Conservation (phyloP, 2,888 invertebrate genomes). For the Tipula confusa region DNA sequence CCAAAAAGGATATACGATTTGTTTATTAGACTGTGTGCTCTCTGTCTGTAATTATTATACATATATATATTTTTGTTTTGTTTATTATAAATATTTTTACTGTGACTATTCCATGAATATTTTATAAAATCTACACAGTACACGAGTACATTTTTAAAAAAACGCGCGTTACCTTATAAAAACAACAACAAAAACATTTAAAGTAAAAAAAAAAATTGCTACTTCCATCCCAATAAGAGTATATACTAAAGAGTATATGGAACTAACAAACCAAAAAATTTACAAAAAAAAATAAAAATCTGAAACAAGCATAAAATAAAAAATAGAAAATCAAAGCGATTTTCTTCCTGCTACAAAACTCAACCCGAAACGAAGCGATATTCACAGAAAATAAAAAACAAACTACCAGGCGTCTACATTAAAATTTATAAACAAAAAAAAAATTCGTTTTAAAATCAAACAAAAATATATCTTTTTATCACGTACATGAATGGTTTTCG, state of each 20-base stretch:
- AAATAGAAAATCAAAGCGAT: not conserved
- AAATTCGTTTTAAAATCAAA: not conserved
- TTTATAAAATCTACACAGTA: not conserved
- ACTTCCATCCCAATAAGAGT: not conserved
- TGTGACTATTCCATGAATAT: conserved; percentile 4
- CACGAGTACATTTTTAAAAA: not conserved
- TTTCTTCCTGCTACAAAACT: not conserved
- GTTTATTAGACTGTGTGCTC: not conserved
- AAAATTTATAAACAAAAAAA: too few species aligned
- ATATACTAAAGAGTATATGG: not conserved
- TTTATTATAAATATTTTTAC: not conserved
- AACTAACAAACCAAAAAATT: not conserved
- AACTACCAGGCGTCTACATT: not conserved
- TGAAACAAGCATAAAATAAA: not conserved
- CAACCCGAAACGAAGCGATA: not conserved
- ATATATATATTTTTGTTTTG: not conserved
- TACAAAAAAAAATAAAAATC: not conserved
- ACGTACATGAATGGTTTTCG: not conserved
- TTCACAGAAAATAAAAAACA: not conserved
- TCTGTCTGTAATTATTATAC: not conserved
- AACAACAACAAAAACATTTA: not conserved
- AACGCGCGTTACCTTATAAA: not conserved
- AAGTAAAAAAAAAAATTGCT: not conserved
- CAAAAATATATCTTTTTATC: not conserved
- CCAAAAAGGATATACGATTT: not conserved